Conservation (phyloP, 2,797 vertebrate species). For the Smutsia gigantea region DNA sequence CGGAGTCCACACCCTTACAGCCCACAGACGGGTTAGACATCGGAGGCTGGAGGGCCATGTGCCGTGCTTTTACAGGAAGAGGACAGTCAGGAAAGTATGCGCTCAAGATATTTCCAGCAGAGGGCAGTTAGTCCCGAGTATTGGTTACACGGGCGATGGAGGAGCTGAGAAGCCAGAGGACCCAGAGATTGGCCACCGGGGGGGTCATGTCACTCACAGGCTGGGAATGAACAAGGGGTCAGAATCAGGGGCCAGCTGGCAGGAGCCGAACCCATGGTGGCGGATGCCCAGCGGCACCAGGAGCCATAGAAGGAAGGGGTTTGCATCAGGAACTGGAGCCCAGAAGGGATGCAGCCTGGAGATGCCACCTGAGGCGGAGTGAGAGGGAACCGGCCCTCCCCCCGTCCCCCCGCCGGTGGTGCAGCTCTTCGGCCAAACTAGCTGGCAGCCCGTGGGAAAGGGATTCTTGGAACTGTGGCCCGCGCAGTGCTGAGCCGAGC, state of each 20-base stretch:
- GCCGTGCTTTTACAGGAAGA: not conserved
- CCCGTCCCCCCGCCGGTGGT: not conserved
- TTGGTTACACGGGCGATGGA: not conserved
- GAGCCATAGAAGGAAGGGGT: not conserved
- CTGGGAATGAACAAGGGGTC: not conserved
- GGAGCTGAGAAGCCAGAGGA: not conserved
- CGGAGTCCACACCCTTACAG: not conserved
- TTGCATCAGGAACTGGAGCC: not conserved
- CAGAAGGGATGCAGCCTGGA: not conserved
- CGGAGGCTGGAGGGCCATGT: not conserved
- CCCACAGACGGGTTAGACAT: not conserved
- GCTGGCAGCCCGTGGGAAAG: not conserved
- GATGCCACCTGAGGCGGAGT: too few relatives aligned
- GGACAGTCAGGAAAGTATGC: not conserved
- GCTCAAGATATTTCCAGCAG: not conserved
- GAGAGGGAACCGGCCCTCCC: not conserved
- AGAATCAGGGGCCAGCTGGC: not conserved
- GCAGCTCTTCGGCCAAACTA: not conserved
- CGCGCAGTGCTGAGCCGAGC: not conserved
- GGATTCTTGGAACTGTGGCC: not conserved
- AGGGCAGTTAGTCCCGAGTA: not conserved
- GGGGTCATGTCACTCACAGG: not conserved
- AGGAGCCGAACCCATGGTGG: not conserved
- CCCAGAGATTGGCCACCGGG: not conserved
- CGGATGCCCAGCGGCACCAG: not conserved